A percentile compares a stretch with the other conserved stretches of the same genome.
Conservation (phyloP, 2,113 vertebrate species). For the Atherinomorus stipes region DNA sequence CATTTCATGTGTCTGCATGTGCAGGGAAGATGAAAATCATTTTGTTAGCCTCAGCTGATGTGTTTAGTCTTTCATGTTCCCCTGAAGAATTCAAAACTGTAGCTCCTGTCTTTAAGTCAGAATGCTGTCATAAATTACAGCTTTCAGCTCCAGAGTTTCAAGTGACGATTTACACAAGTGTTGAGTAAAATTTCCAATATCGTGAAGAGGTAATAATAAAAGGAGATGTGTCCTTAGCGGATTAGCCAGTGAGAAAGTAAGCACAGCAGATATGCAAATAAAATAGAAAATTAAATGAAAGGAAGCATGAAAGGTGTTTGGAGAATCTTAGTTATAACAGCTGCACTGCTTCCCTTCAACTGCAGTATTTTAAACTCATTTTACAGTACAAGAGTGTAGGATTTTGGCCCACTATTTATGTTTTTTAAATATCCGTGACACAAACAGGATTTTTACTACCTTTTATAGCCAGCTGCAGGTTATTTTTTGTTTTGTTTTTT, state of each 20-base stretch:
- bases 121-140: constrained; percentile 32
- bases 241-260: constrained; percentile 21
- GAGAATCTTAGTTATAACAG: constrained; percentile 24
- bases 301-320: constrained; percentile 21
- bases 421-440: constrained; percentile 14
- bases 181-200: constrained; percentile 20
- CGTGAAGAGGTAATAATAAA: constrained; percentile 33
- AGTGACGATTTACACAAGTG: constrained; percentile 12
- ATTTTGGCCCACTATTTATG: constrained; percentile 20
- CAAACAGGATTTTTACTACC: neutral
- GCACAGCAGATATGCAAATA: constrained; percentile 28
- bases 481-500: constrained; percentile 22
- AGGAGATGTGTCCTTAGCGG: constrained; percentile 16
- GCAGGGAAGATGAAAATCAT: constrained; percentile 35
- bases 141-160: constrained; percentile 27
- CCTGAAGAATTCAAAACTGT: constrained; percentile 13
- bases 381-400: neutral
- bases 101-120: constrained; percentile 22
- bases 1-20: constrained; percentile 32
- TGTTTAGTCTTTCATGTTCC: constrained; percentile 35
- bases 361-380: constrained; percentile 25
- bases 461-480: neutral
- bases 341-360: constrained; percentile 12
- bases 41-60: constrained; percentile 42
- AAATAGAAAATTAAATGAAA: constrained; percentile 32